A percentile compares a stretch with the other conserved stretches of the same genome.
These are phyloP conservation scores for Metalampra italica DNA, from an alignment of 2,888 invertebrate genomes.

Conservation along the genomic window DNA sequence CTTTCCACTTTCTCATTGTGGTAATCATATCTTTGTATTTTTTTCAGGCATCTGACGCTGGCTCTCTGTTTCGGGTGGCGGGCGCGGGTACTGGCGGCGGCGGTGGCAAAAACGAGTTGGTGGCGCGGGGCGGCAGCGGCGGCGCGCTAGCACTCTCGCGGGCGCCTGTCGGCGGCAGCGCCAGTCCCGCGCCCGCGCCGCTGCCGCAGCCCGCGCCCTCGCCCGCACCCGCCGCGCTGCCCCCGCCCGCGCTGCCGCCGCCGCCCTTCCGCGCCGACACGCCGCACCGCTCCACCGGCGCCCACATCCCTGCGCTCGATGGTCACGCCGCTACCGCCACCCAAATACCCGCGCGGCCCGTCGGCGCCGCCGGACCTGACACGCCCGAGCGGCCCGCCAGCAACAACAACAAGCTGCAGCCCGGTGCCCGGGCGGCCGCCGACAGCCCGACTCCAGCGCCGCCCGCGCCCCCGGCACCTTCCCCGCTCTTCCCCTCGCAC, in stretches of 20 bases:
- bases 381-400: slow-evolving; percentile 67
- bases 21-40: not conserved
- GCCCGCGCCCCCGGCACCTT: slow-evolving; percentile 63
- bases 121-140: slow-evolving; percentile 82
- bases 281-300: slow-evolving; percentile 58
- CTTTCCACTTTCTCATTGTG: not conserved
- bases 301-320: slow-evolving; percentile 67
- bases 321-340: slow-evolving; percentile 68
- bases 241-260: slow-evolving; percentile 81
- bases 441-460: slow-evolving; percentile 71
- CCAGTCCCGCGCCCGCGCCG: slow-evolving; percentile 81
- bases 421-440: slow-evolving; percentile 67
- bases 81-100: slow-evolving; percentile 82
- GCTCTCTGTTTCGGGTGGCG: slow-evolving; percentile 67
- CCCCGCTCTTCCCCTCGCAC: slow-evolving; percentile 65
- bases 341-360: slow-evolving; percentile 63
- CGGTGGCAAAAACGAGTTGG: slow-evolving; percentile 80
- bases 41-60: slow-evolving; percentile 65
- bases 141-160: slow-evolving; percentile 80
- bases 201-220: slow-evolving; percentile 83
- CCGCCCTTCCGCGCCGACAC: slow-evolving; percentile 79
- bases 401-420: slow-evolving; percentile 65
- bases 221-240: slow-evolving; percentile 83
- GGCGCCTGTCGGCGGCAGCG: slow-evolving; percentile 79
- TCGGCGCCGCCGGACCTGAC: slow-evolving; percentile 63